Conservation (phyloP, 2,113 vertebrate species). For the Pelecanoides urinatrix region DNA sequence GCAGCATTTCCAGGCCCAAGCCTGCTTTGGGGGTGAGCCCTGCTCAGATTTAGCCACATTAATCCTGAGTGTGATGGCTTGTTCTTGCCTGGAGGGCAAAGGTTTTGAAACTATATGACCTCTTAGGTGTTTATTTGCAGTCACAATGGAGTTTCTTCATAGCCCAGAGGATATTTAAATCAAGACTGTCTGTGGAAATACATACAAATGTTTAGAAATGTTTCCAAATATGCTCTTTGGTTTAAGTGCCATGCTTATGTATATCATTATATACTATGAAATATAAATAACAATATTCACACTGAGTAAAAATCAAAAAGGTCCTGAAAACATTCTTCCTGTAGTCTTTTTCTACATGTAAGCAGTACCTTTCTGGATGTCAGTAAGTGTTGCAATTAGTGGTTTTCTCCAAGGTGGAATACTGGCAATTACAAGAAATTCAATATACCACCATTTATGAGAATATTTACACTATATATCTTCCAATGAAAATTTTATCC, state of each 20-base stretch:
- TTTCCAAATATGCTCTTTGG: neutral
- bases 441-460: neutral
- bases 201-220: neutral
- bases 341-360: neutral
- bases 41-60: neutral
- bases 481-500: neutral
- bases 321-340: neutral
- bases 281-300: neutral
- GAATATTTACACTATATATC: neutral
- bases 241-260: neutral
- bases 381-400: neutral
- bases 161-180: neutral
- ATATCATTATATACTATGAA: neutral
- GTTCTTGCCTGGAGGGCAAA: neutral
- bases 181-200: neutral
- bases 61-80: neutral
- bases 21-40: neutral
- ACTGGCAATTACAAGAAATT: neutral
- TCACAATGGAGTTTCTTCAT: neutral
- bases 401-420: neutral
- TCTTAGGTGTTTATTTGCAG: neutral
- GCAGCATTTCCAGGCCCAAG: neutral
- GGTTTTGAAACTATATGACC: neutral
- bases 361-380: neutral
- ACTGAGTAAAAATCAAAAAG: neutral